phyloP scores from a whole-genome alignment of 2,888 invertebrate genomes.

The Onthophagus sagittarius region DNA sequence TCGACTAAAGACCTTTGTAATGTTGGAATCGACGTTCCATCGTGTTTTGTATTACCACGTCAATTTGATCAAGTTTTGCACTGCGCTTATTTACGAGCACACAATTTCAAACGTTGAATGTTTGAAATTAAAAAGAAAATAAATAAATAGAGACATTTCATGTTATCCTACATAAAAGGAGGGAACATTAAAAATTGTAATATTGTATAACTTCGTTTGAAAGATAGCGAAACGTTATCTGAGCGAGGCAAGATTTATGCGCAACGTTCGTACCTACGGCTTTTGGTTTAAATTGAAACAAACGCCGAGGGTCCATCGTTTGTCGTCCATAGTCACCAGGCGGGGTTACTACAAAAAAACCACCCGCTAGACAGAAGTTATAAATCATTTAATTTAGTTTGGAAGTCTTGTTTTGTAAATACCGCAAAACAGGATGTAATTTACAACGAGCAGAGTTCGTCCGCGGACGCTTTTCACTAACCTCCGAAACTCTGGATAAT shows the following conservation, averaged over 20 bases:
- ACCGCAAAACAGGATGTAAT: slow-evolving; percentile 13
- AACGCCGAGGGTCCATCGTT: not conserved
- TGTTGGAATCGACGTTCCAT: not conserved
- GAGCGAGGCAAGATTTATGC: not conserved
- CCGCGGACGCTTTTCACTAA: not conserved
- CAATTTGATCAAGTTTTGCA: not conserved
- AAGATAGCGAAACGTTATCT: not conserved
- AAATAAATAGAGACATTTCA: too few species aligned
- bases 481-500: not conserved
- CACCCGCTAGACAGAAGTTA: not conserved
- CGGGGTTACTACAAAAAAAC: not conserved
- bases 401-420: slow-evolving; percentile 5
- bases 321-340: not conserved
- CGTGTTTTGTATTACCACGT: not conserved
- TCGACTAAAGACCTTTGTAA: not conserved
- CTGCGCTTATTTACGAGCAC: not conserved
- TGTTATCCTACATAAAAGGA: too few species aligned
- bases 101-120: too few species aligned
- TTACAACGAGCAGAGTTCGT: not conserved
- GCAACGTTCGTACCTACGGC: not conserved
- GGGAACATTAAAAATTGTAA: too few species aligned
- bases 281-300: not conserved
- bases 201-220: not conserved
- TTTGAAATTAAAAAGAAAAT: not conserved
- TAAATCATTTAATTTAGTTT: slow-evolving; percentile 11